These are phyloP conservation scores for Campylomormyrus tamandua DNA, from an alignment of 2,113 vertebrate genomes.

Conservation along the genomic window DNA sequence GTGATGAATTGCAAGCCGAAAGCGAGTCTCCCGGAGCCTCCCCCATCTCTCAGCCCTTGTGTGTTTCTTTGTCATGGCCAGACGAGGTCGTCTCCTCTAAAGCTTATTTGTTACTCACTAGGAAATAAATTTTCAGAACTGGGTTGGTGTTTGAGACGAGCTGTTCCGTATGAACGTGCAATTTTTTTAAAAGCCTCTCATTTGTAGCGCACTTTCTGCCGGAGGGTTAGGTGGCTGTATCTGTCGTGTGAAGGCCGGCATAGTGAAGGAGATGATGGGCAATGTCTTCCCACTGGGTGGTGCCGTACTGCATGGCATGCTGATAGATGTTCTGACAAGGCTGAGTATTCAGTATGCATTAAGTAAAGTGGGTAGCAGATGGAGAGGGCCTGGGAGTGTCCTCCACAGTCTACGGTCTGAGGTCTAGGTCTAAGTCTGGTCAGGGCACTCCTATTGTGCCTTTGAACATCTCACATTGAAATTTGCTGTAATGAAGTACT, in stretches of 20 bases:
- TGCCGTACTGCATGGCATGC: neutral
- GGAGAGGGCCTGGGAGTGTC: neutral
- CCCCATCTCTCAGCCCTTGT: neutral
- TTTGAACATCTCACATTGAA: neutral
- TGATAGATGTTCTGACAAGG: neutral
- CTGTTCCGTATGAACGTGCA: conserved; percentile 19
- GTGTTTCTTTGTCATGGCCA: neutral
- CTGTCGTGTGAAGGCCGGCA: conserved; percentile 51
- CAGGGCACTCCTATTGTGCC: conserved; percentile 1
- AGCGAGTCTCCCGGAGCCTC: neutral
- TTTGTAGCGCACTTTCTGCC: conserved; percentile 34
- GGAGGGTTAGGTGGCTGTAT: conserved; percentile 52
- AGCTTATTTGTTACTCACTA: neutral
- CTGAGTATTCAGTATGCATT: neutral
- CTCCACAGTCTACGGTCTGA: neutral
- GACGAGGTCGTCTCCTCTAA: neutral
- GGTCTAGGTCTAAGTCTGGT: conserved; percentile 17
- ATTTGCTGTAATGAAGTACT: neutral
- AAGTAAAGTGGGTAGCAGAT: conserved; percentile 31
- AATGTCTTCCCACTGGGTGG: neutral
- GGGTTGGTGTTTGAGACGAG: neutral
- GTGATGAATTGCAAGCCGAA: neutral
- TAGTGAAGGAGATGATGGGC: neutral
- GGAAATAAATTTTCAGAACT: neutral
- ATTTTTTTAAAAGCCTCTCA: conserved; percentile 58